Conservation (phyloP, 2,113 vertebrate genomes). For the Herpetotheres cachinnans region DNA sequence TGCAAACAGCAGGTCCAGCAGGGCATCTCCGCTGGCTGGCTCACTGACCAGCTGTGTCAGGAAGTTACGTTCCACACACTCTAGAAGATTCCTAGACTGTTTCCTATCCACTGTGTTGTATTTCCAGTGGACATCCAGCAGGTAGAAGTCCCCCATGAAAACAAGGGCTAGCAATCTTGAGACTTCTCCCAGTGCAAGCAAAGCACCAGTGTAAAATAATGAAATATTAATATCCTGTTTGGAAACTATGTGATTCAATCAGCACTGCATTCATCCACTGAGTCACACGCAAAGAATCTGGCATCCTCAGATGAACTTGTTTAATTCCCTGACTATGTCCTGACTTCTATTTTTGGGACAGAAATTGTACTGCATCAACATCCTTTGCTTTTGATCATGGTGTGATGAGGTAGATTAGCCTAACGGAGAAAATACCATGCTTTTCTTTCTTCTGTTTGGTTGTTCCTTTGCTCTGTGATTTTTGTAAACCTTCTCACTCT, state of each 20-base stretch:
- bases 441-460: not conserved
- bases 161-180: too few species aligned
- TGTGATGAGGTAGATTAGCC: not conserved
- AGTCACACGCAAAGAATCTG: not conserved
- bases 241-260: not conserved
- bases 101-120: too few species aligned
- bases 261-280: not conserved
- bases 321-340: not conserved
- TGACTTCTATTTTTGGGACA: not conserved
- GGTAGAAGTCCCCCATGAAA: too few species aligned
- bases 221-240: conserved; percentile 39
- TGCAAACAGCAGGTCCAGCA: too few species aligned
- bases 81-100: too few species aligned
- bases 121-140: too few species aligned
- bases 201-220: not conserved
- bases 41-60: too few species aligned
- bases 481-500: not conserved
- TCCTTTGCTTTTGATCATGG: not conserved
- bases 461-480: not conserved
- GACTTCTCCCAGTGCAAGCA: not conserved
- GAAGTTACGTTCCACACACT: too few species aligned
- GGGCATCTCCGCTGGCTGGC: too few species aligned
- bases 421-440: not conserved
- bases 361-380: not conserved
- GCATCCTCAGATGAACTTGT: not conserved